Percentiles rank a stretch among this genome's conserved stretches.
Evolutionary conservation across 2,113 vertebrate species (phyloP).

Genomic region (Peromyscus polionotus): DNA sequence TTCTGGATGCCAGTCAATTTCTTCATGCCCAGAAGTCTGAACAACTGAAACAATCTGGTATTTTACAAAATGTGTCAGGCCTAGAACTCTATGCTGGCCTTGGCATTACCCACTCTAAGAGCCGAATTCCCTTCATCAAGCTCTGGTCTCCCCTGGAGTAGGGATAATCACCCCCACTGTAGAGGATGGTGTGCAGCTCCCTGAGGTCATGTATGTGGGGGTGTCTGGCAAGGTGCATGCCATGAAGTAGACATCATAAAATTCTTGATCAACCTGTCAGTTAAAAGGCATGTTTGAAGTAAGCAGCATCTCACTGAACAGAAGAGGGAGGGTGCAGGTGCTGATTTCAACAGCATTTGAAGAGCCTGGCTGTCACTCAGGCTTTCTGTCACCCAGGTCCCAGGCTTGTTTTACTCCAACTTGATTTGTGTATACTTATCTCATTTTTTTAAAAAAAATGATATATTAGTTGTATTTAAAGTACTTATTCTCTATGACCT

Average conservation of each 20-base stretch:
- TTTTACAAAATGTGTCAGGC: neutral
- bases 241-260: conserved; percentile 6
- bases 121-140: neutral
- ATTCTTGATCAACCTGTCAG: neutral
- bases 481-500: neutral
- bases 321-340: neutral
- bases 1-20: conserved; percentile 6
- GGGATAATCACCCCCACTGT: neutral
- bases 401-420: neutral
- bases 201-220: conserved; percentile 16
- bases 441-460: neutral
- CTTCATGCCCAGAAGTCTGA: conserved; percentile 3
- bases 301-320: neutral
- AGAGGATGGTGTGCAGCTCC: neutral
- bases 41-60: neutral
- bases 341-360: neutral
- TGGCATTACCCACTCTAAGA: neutral
- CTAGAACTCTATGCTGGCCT: neutral
- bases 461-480: conserved; percentile 19
- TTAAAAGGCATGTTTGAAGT: conserved; percentile 40
- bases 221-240: neutral
- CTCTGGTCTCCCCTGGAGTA: neutral
- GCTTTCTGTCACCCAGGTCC: neutral
- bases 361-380: neutral
- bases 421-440: neutral